Conservation (phyloP, 2,888 invertebrate genomes). For the Elysia crispata region DNA sequence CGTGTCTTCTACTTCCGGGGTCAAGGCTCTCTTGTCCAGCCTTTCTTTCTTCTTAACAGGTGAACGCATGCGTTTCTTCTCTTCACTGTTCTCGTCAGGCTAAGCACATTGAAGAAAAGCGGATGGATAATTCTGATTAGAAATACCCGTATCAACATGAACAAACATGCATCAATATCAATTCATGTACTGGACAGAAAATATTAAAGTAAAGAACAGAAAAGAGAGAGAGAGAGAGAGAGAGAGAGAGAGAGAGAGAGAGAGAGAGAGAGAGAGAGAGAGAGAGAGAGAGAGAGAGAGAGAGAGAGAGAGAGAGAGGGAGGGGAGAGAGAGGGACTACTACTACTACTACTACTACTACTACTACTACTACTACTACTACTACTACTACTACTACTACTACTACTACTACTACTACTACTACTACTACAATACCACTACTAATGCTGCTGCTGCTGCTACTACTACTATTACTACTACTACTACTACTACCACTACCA, state of each 20-base stretch:
- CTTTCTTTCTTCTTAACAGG: conserved; percentile 50
- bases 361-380: conserved; percentile 9
- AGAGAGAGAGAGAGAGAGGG: too few species aligned
- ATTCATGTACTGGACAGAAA: too few species aligned
- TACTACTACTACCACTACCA: too few species aligned
- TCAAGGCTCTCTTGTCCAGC: conserved; percentile 9
- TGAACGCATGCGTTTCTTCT: conserved; percentile 14
- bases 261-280: background rate
- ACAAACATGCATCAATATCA: too few species aligned
- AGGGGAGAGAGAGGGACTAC: too few species aligned
- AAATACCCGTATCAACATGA: too few species aligned
- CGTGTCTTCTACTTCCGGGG: conserved; percentile 7
- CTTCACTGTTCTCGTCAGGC: too few species aligned
- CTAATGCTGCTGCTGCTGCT: too few species aligned
- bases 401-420: conserved; percentile 9
- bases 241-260: background rate
- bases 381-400: conserved; percentile 9
- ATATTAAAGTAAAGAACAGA: background rate
- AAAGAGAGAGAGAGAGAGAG: background rate
- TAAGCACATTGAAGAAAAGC: background rate
- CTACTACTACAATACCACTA: too few species aligned
- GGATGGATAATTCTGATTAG: background rate
- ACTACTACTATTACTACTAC: background rate
- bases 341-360: conserved; percentile 9
- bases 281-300: too few species aligned